Conservation (phyloP, 2,797 vertebrate species). For the Gymnopithys bicolor region DNA sequence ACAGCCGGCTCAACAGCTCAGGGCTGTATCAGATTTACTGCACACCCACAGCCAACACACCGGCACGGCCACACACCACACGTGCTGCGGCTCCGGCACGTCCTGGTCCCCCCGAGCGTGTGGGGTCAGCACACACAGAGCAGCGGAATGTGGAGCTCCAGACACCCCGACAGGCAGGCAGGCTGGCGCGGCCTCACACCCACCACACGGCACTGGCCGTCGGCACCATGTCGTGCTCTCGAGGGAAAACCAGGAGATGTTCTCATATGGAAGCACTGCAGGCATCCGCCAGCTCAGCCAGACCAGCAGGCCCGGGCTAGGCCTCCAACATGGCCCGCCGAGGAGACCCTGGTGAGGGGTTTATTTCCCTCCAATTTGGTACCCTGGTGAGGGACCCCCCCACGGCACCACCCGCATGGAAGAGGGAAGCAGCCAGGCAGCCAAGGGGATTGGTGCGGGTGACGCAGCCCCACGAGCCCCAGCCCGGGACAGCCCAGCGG, state of each 20-base stretch:
- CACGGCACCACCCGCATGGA: background rate
- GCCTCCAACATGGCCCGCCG: background rate
- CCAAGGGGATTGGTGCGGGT: fast-evolving
- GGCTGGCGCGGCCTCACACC: fast-evolving
- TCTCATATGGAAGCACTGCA: fast-evolving
- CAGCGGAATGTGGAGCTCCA: background rate
- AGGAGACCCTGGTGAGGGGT: fast-evolving
- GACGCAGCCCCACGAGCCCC: fast-evolving
- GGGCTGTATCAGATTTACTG: background rate
- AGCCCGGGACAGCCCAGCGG: fast-evolving
- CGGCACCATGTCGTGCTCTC: fast-evolving
- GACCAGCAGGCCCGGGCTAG: fast-evolving
- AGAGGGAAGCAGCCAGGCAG: background rate
- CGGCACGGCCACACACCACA: background rate
- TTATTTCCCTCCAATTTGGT: background rate
- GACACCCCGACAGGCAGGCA: background rate
- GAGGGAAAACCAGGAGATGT: fast-evolving
- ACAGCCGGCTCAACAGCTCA: background rate
- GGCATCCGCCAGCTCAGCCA: background rate
- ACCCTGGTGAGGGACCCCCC: background rate
- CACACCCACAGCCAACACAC: fast-evolving
- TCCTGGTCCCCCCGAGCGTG: fast-evolving
- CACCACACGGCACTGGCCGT: fast-evolving
- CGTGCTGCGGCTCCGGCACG: background rate
- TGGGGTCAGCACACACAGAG: background rate